Conservation (phyloP, 2,113 vertebrate species). For the Sinocyclocheilus maitianheensis region DNA sequence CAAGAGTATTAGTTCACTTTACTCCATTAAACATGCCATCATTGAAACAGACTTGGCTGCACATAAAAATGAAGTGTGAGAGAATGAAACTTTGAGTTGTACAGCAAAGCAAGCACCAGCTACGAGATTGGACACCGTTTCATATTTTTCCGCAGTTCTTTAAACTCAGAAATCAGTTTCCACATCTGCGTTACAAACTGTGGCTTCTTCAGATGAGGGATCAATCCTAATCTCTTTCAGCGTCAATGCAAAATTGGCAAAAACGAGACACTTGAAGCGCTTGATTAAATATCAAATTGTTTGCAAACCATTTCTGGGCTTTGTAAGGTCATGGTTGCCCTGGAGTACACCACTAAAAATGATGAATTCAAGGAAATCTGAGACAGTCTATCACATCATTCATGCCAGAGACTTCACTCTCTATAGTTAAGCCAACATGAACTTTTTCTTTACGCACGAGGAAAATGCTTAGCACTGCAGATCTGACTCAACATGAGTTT, state of each 20-base stretch:
- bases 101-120: neutral
- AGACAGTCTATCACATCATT: neutral
- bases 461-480: conserved; percentile 52
- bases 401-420: neutral
- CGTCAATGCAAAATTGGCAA: conserved; percentile 22
- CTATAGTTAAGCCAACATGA: neutral
- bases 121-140: conserved; percentile 43
- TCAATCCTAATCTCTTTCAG: conserved; percentile 61
- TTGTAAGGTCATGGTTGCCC: conserved; percentile 53
- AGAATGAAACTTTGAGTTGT: neutral
- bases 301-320: conserved; percentile 44
- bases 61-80: neutral
- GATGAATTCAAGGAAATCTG: neutral
- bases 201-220: conserved; percentile 51
- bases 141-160: conserved; percentile 59
- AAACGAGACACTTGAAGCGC: neutral
- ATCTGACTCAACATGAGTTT: conserved; percentile 40
- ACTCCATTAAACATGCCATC: neutral
- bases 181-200: conserved; percentile 65
- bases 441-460: neutral
- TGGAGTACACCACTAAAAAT: neutral
- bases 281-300: conserved; percentile 43
- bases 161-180: conserved; percentile 67
- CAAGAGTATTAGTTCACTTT: conserved; percentile 28
- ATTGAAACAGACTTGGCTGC: neutral